phyloP scores from a whole-genome alignment of 2,113 vertebrate genomes.

The Cisticola juncidis region DNA sequence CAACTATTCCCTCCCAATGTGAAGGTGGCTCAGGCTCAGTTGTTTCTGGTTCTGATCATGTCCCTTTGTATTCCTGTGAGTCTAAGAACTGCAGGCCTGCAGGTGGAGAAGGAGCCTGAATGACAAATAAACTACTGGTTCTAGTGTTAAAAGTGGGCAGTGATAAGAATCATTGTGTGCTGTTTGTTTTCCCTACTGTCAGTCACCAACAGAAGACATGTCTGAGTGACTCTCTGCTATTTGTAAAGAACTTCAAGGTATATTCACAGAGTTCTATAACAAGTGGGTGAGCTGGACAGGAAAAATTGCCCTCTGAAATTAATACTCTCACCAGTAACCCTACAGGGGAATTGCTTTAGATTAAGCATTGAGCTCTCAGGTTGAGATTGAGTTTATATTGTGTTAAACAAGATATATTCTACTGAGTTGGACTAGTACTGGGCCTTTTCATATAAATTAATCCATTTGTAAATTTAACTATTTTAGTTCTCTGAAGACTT shows the following conservation, averaged over 20 bases:
- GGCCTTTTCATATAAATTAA: neutral
- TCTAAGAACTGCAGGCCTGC: neutral
- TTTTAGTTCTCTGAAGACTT: neutral
- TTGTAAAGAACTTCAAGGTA: neutral
- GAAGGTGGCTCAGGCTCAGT: neutral
- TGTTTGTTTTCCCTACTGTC: neutral
- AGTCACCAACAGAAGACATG: neutral
- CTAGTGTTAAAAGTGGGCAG: rapidly evolving
- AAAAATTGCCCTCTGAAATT: neutral
- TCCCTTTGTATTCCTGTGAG: rapidly evolving
- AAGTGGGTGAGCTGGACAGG: neutral
- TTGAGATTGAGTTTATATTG: neutral
- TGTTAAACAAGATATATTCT: neutral
- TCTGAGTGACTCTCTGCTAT: neutral
- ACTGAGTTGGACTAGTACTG: rapidly evolving
- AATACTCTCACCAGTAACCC: neutral
- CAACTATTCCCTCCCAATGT: neutral
- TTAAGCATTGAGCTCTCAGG: neutral
- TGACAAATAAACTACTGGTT: neutral
- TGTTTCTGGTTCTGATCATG: neutral
- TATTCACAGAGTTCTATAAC: neutral
- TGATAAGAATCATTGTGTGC: neutral
- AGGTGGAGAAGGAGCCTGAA: neutral
- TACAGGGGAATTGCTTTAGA: neutral
- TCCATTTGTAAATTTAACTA: neutral